Base-by-base conservation (phyloP, 2,888 invertebrate species). In the Choreutis nemorana region DNA sequence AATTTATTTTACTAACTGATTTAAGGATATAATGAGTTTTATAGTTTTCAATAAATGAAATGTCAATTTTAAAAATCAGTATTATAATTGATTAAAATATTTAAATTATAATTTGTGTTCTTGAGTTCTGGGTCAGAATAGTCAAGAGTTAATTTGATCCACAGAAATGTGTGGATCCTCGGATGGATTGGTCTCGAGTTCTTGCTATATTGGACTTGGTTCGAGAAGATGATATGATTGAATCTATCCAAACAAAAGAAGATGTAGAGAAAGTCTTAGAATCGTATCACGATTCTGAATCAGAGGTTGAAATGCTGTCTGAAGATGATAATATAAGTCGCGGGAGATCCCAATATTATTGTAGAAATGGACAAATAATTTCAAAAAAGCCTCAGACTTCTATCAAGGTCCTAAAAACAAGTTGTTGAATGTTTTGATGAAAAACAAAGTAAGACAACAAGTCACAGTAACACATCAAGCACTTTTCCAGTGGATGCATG, bases 141-240 rank as follows among this genome's bases (percentile, higher is more conserved):
- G 73, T 71, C 60, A 72, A 64, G 55, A 52, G 56, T 67, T 73
- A 54, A 71, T 75, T 72, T 75, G 55, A 61, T 77, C 57, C 77
- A 57, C 78, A 78, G 78, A 79, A 56, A 46, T 61, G 55, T 70
- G 58, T 71, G 56, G 78, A 78, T 59, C 78, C 78, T 29, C 60
- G 77, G 50, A 71, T 68, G 67, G 77, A 78, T 62, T 78, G 78
- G 78, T 67, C 66, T 37, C 67, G 75, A 34, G 78, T 77, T 32
- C 66, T 72, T 65, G 71, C 75, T 33, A 78, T 78, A 49, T 60
- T 73, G 65, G 62, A 65, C 45, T 58, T 77, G 48, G 59, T 78
- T 45, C 67, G 72, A 64, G 67, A 70, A 36, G 66, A 62, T 53
- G 64, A 77, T 44, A 59, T 66, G 34, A 71, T 70, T 45, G 66